Percentiles rank a stretch among this genome's conserved stretches.
Evolutionary conservation across 2,797 vertebrate species (phyloP).

Genomic region (Alca torda): DNA sequence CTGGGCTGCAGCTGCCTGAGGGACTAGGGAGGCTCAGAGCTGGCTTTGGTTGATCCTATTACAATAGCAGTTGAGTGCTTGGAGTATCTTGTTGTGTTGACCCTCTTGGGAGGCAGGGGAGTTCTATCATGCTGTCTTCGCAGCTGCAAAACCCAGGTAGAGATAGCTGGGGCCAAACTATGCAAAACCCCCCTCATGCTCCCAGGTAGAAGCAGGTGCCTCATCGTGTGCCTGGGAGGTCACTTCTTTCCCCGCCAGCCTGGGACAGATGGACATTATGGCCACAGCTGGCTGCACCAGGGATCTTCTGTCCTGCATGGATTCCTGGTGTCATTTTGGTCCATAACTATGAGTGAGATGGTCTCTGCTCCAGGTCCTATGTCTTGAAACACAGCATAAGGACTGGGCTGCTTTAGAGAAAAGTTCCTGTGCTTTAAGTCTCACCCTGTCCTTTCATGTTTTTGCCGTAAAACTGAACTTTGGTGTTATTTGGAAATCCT

Average conservation of each 20-base stretch:
- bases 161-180: background rate
- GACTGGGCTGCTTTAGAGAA: background rate
- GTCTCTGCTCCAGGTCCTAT: background rate
- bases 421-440: background rate
- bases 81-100: background rate
- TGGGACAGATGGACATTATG: fast-evolving
- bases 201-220: background rate
- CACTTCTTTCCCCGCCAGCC: background rate
- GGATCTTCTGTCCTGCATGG: background rate
- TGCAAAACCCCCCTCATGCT: background rate
- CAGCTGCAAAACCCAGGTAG: background rate
- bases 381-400: background rate
- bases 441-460: background rate
- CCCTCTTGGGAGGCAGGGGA: background rate
- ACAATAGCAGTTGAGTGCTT: background rate
- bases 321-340: background rate
- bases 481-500: background rate
- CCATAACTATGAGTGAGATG: background rate
- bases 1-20: background rate
- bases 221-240: fast-evolving
- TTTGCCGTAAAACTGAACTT: background rate
- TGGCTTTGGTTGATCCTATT: background rate
- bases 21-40: background rate
- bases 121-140: background rate
- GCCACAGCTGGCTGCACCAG: background rate